Base-by-base conservation (phyloP, 2,113 vertebrate genomes). In the Amazona guildingii region DNA sequence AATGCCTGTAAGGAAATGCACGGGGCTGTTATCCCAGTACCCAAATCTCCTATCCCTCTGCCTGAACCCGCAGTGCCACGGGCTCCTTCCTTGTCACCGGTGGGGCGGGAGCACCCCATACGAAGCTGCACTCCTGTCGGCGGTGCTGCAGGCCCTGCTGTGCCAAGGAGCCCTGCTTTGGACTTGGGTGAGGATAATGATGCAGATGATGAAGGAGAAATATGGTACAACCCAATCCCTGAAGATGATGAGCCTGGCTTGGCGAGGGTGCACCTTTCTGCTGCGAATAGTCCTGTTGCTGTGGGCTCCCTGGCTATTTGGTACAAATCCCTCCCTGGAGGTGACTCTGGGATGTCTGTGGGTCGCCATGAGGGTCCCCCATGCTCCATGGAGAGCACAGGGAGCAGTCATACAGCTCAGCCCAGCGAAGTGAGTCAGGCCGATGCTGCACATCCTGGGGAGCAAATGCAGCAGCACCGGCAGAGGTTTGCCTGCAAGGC, bases 181-280 rank as follows among this genome's bases (percentile, higher is more conserved):
- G 98, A 99, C 84, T 98, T 98, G 3, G 93, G 98, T 2, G 99
- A 99, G 94, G 99, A 99, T 59, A 99, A 99, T 3, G 99, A 99
- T 4, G 99, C 99, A 0, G 99, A 99, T 6, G 99, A 99, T 63
- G 99, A 99, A 97, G 99, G 99, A 63, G 99, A 99, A 97, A 99
- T 99, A 97, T 99, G 99, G 99, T 99, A 99, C 98, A 99, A 99
- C 90, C 99, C 99, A 0, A 99, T 99, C 96, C 99, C 99, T 6
- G 99, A 99, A 97, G 99, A 99, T 17, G 99, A 99, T 6, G 99
- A 99, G 13, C 95, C 92, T 1, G 95, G 97, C 37, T 14, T 76
- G 59, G 95, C 25, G 25, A 46, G 37, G 68, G 62, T 91, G 23
- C 31, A 4, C 77, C 64, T 43, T 86, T 90, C 96, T 23, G 55